Conservation (phyloP, 2,797 vertebrate species). For the Spinus pinus region DNA sequence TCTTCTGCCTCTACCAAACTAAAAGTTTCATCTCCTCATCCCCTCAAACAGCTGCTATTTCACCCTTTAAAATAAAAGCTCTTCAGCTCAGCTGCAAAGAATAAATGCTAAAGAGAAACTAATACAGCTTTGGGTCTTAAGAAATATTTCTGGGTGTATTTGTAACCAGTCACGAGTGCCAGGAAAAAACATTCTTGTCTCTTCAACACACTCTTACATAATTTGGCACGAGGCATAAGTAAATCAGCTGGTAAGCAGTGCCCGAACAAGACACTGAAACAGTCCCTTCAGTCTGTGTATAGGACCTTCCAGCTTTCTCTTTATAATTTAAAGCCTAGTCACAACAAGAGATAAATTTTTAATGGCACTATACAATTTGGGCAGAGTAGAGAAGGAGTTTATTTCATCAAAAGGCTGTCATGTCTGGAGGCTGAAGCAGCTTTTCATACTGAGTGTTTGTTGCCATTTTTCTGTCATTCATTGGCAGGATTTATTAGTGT, state of each 20-base stretch:
- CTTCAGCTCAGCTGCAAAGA: neutral
- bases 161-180: neutral
- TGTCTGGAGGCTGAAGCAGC: neutral
- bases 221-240: neutral
- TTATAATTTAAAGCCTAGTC: neutral
- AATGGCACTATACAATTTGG: neutral
- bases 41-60: neutral
- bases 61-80: neutral
- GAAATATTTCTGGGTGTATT: neutral
- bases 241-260: constrained; percentile 23
- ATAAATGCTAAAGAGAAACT: neutral
- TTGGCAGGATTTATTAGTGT: neutral
- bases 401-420: neutral
- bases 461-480: neutral
- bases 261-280: neutral
- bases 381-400: neutral
- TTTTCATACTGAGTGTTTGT: neutral
- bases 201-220: neutral
- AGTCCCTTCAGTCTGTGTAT: neutral
- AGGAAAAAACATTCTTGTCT: neutral
- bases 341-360: neutral
- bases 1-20: neutral
- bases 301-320: neutral
- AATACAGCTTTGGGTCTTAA: neutral
- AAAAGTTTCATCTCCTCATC: neutral